Evolutionary conservation across 2,113 vertebrate species (phyloP), one percentile per base, ranked within the genome.

Genomic region (Seriola rivoliana): DNA sequence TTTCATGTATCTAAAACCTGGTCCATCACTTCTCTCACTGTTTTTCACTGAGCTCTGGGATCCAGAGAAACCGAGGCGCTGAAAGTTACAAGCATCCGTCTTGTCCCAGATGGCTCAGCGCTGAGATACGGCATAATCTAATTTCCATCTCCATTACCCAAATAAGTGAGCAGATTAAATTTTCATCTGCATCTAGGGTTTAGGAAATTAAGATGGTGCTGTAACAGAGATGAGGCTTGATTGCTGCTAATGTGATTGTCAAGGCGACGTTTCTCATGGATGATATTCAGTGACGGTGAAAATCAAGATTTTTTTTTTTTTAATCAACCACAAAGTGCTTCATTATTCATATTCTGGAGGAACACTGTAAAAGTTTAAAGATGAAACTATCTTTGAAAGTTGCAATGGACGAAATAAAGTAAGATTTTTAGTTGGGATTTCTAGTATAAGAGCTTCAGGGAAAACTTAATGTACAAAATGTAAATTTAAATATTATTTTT

Each of bases 121-220:
- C 85, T 72, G 69, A 91, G 81, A 88, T 77, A 71, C 66, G 44
- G 21, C 21, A 1, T 92, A 91, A 94, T 94, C 90, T 75, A 91
- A 93, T 93, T 92, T 88, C 78, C 83, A 84, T 74, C 88, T 88
- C 91, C 90, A 92, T 92, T 92, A 91, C 84, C 82, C 85, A 86
- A 92, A 92, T 93, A 93, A 93, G 84, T 85, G 78, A 84, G 74
- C 85, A 92, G 92, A 94, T 94, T 90, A 89, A 73, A 92, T 93
- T 92, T 90, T 92, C 88, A 80, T 93, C 93, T 87, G 93, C 85
- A 69, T 94, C 83, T 40, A 78, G 84, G 75, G 72, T 86, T 88
- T 77, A 78, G 81, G 80, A 71, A 86, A 89, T 88, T 71, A 91
- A 89, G 87, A 85, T 58, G 67, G 55, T 17, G 80, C 89, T 71